Base-by-base conservation (phyloP, 2,888 invertebrate species). In the Cynaeus angustus region DNA sequence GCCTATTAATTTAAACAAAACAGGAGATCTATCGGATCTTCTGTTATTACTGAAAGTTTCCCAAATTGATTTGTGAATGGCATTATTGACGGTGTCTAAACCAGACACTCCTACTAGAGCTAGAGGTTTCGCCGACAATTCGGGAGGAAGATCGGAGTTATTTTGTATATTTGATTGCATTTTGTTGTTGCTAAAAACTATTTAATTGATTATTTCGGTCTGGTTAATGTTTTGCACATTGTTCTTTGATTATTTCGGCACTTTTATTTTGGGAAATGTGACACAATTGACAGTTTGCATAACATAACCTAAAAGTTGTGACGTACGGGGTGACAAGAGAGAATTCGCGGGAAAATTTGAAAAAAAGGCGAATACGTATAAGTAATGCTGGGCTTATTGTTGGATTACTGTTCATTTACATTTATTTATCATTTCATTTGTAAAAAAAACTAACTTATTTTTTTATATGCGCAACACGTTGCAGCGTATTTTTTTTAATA, bases 21-120 rank as follows among this genome's bases (percentile, higher is more conserved):
- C 90, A 0, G 95, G 90, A 46, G 94, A 91, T 79, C 95, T 89
- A 81, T 98, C 96, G 0, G 91, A 86, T 71, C 94, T 89, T 30
- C 95, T 89, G 83, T 94, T 94, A 80, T 91, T 91, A 75, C 91
- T 93, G 82, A 99, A 96, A 4, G 94, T 92, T 81, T 98, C 97
- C 97, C 97, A 98, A 83, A 98, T 93, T 53, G 94, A 90, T 82
- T 95, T 94, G 85, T 99, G 98, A 45, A 95, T 88, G 1, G 94
- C 90, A 87, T 96, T 97, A 82, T 92, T 92, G 38, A 90, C 87
- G 7, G 93, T 89, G 83, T 98, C 96, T 70, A 99, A 87, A 10
- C 98, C 98, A 72, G 94, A 92, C 61, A 99, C 88, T 30, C 94
- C 95, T 65, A 99, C 91, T 68, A 98, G 87, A 55, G 96, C 95